These are phyloP conservation scores for Platysternon megacephalum DNA, from an alignment of 2,113 vertebrate genomes.

Conservation along the genomic window DNA sequence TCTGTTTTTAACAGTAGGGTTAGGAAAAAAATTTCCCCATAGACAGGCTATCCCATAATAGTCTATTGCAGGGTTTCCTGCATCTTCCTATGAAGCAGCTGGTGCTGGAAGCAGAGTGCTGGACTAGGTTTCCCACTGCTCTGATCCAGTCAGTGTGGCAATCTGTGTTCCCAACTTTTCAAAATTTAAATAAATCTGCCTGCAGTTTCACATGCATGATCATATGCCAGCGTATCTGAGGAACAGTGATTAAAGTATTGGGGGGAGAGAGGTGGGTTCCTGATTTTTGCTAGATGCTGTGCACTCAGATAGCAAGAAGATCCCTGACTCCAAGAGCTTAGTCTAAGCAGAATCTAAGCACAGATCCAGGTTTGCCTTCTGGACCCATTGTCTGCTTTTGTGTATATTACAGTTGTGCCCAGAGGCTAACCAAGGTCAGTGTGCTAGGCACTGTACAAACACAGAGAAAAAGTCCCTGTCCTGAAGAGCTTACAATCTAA, in stretches of 20 bases:
- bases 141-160: not conserved
- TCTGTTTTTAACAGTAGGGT: not conserved
- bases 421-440: not conserved
- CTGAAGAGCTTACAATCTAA: not conserved
- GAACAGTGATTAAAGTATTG: not conserved
- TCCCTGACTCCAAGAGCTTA: not conserved
- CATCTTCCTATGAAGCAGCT: not conserved
- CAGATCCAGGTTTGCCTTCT: not conserved
- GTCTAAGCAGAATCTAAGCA: not conserved
- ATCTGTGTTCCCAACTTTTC: not conserved
- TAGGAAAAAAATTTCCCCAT: accelerated
- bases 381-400: not conserved
- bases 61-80: not conserved
- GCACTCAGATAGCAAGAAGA: not conserved
- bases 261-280: not conserved
- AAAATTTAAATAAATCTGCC: not conserved
- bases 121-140: not conserved
- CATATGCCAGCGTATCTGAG: not conserved
- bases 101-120: not conserved
- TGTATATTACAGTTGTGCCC: not conserved
- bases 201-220: not conserved
- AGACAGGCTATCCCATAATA: not conserved
- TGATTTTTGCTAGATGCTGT: not conserved
- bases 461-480: not conserved
- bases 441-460: not conserved